A percentile compares a stretch with the other conserved stretches of the same genome.
Conservation (phyloP, 2,113 vertebrate species). For the Gallinago media region DNA sequence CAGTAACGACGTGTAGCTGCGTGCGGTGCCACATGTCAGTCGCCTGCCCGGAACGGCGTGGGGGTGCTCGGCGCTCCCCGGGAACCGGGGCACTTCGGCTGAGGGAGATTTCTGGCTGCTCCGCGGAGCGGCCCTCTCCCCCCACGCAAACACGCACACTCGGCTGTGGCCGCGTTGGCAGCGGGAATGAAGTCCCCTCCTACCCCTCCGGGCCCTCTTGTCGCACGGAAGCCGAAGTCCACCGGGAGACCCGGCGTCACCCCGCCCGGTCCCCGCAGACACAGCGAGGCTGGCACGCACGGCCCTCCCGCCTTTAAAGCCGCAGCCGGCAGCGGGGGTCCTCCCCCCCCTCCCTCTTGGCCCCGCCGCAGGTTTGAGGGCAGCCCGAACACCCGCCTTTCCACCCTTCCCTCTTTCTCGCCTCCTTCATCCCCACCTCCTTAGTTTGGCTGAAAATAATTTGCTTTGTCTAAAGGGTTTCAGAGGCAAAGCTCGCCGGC, state of each 20-base stretch:
- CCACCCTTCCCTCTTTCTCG: neutral
- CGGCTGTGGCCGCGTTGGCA: neutral
- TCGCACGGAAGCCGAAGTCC: neutral
- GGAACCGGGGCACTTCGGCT: neutral
- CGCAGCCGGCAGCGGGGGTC: neutral
- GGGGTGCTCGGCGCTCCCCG: neutral
- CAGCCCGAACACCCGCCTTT: neutral
- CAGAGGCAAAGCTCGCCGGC: slow-evolving; percentile 71
- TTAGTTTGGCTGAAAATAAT: slow-evolving; percentile 64
- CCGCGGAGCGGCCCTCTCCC: neutral
- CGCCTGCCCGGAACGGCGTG: neutral
- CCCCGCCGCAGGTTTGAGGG: neutral
- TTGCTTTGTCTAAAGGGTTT: slow-evolving; percentile 82
- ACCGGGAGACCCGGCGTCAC: neutral
- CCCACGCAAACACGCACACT: neutral
- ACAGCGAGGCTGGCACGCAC: neutral
- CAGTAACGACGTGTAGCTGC: neutral
- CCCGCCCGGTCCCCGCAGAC: neutral
- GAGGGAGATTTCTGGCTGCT: neutral
- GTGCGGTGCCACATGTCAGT: no score
- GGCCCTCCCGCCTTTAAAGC: neutral
- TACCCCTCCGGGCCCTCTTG: neutral
- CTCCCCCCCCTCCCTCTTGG: neutral
- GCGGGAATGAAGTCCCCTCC: neutral
- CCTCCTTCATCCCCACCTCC: neutral